Conservation (phyloP, 2,113 vertebrate species). For the Phalacrocorax brasilianus region DNA sequence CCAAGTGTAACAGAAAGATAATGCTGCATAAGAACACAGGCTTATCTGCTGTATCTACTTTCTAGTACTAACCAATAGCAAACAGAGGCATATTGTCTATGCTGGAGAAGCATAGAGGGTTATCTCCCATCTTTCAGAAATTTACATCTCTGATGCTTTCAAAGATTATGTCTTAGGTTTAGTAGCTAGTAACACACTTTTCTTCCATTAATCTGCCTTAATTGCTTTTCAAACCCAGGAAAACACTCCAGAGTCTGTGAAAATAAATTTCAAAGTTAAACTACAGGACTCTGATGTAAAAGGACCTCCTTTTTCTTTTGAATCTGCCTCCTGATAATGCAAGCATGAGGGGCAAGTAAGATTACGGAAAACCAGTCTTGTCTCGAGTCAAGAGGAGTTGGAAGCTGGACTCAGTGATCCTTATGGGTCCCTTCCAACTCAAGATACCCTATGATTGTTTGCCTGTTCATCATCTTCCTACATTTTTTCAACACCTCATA, state of each 20-base stretch:
- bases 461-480: neutral
- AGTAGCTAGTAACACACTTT: neutral
- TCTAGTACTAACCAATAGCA: neutral
- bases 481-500: neutral
- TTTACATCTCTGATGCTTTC: neutral
- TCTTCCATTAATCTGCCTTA: neutral
- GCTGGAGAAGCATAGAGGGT: neutral
- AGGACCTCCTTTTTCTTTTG: neutral
- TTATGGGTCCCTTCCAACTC: neutral
- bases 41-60: neutral
- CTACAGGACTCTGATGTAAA: neutral
- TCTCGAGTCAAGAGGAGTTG: neutral
- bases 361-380: neutral
- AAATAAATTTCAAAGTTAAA: neutral
- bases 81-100: neutral
- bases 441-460: neutral
- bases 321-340: neutral
- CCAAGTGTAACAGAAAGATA: neutral
- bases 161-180: neutral
- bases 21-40: neutral
- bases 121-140: neutral
- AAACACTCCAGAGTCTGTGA: neutral
- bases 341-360: neutral
- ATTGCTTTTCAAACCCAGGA: neutral
- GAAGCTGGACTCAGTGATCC: neutral